These are phyloP conservation scores for Bryconaethiops microstoma DNA, from an alignment of 2,797 vertebrate genomes.

Conservation along the genomic window DNA sequence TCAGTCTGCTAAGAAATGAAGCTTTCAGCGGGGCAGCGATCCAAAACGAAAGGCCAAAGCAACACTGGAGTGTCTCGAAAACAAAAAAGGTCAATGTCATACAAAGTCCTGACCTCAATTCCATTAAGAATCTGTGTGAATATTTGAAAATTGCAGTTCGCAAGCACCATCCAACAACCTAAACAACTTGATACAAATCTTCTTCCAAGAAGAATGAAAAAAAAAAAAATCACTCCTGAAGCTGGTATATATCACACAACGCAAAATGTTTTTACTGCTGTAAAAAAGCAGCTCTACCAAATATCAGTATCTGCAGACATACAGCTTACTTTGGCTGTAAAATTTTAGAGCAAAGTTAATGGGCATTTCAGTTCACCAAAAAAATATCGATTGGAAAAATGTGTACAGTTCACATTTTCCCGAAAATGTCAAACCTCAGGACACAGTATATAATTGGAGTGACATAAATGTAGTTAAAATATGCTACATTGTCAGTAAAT, in stretches of 20 bases:
- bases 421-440: too few species aligned
- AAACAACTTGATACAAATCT: not conserved
- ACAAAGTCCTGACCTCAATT: slow-evolving; percentile 11
- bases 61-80: not conserved
- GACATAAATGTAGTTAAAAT: not conserved
- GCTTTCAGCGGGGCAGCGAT: not conserved
- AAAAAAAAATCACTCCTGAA: not conserved
- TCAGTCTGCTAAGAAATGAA: slow-evolving; percentile 11
- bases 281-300: too few species aligned
- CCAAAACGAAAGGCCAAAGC: not conserved
- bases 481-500: too few species aligned
- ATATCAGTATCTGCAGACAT: not conserved
- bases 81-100: not conserved
- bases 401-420: too few species aligned
- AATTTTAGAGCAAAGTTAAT: too few species aligned
- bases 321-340: too few species aligned
- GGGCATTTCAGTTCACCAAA: too few species aligned
- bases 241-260: not conserved
- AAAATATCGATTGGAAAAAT: too few species aligned
- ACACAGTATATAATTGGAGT: not conserved
- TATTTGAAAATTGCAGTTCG: not conserved
- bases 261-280: too few species aligned
- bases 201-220: not conserved
- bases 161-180: not conserved
- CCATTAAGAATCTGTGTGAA: not conserved